Percentiles rank a stretch among this genome's conserved stretches.
Evolutionary conservation across 2,113 vertebrate genomes (phyloP).

Genomic region (Australoheros scitulus): DNA sequence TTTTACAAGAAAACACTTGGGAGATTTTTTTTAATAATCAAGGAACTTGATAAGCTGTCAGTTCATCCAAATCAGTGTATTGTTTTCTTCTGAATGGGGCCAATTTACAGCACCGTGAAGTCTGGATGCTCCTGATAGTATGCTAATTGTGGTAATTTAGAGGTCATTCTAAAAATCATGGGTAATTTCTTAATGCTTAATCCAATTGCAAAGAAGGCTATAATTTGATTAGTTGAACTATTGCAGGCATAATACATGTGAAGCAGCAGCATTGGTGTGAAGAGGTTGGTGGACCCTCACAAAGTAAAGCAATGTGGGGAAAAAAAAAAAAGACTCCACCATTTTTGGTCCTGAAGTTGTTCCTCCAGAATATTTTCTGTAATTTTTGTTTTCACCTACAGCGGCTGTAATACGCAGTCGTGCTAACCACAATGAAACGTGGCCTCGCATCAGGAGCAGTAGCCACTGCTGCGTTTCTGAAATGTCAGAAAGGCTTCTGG

Average conservation of each 20-base stretch:
- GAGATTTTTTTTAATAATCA: not conserved
- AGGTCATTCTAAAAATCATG: not conserved
- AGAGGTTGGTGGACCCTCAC: not conserved
- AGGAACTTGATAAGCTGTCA: not conserved
- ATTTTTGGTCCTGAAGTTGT: too few relatives aligned
- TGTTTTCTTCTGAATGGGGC: not conserved
- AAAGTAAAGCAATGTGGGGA: too few relatives aligned
- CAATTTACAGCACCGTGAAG: not conserved
- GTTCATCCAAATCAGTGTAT: not conserved
- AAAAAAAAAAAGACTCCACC: too few relatives aligned
- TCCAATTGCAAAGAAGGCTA: rapidly evolving
- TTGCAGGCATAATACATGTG: not conserved
- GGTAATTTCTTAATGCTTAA: not conserved
- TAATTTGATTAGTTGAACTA: not conserved
- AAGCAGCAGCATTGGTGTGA: not conserved
- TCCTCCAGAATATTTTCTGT: not conserved
- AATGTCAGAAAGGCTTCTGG: not conserved
- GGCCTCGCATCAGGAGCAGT: not conserved
- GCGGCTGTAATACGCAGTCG: not conserved
- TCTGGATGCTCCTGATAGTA: rapidly evolving
- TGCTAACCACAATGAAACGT: not conserved
- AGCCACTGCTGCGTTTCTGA: not conserved
- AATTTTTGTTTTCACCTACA: not conserved
- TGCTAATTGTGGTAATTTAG: not conserved
- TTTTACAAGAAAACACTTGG: not conserved